Conservation (phyloP, 2,113 vertebrate species). For the Pyxicephalus adspersus region DNA sequence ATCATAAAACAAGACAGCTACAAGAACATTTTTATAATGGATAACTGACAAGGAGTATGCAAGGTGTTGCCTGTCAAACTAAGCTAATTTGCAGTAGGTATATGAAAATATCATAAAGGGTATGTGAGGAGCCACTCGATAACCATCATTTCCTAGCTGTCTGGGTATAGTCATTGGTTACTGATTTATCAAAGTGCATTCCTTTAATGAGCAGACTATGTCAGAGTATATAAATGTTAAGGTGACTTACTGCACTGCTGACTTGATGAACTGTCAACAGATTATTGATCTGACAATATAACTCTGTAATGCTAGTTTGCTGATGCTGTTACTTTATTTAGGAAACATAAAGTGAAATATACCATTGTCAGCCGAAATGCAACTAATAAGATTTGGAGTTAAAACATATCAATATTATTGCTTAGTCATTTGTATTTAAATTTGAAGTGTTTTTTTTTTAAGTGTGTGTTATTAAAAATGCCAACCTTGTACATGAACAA, state of each 20-base stretch:
- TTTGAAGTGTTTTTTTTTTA: conserved; percentile 5
- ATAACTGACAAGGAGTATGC: background rate
- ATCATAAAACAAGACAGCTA: too few species aligned
- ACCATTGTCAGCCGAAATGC: conserved; percentile 39
- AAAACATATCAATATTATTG: conserved; percentile 9
- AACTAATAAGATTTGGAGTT: conserved; percentile 31
- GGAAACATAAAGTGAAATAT: conserved; percentile 41
- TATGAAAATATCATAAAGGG: background rate
- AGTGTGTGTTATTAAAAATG: background rate
- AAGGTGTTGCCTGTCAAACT: background rate
- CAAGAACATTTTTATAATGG: too few species aligned
- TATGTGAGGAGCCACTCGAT: conserved; percentile 30
- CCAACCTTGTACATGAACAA: too few species aligned
- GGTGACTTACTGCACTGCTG: conserved; percentile 49
- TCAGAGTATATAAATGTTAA: conserved; percentile 51
- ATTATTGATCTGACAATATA: conserved; percentile 57
- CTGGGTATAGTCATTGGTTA: conserved; percentile 38
- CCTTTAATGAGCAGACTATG: conserved; percentile 53
- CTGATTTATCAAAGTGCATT: conserved; percentile 50
- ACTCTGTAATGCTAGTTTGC: conserved; percentile 47
- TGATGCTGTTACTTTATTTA: conserved; percentile 50
- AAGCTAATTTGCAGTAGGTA: background rate
- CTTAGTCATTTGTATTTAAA: background rate
- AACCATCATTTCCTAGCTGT: conserved; percentile 42
- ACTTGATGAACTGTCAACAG: conserved; percentile 57